Conservation (phyloP, 2,888 invertebrate species). For the Plagodis dolabraria region DNA sequence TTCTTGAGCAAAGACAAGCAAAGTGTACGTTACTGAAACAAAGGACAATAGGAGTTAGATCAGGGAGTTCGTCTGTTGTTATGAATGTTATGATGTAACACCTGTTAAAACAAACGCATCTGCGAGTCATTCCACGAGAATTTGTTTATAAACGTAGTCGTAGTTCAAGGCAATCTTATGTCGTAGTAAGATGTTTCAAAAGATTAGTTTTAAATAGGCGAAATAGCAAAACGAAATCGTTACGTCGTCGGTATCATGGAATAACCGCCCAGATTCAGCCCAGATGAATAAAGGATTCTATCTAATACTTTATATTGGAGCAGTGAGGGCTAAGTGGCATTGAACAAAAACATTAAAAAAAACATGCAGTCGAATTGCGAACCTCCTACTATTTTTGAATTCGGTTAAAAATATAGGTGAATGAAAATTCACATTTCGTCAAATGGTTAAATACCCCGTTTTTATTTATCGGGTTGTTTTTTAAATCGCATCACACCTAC, state of each 20-base stretch:
- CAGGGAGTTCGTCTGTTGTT: slow-evolving; percentile 38
- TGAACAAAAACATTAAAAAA: too few species aligned
- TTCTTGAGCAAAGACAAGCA: too few species aligned
- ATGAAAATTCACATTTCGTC: too few species aligned
- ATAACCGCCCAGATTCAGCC: neutral
- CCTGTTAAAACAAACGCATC: slow-evolving; percentile 48
- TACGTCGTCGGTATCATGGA: neutral
- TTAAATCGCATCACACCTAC: too few species aligned
- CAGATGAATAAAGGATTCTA: neutral
- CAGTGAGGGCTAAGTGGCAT: too few species aligned
- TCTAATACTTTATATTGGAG: too few species aligned
- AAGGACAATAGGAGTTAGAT: slow-evolving; percentile 21
- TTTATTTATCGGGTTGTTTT: too few species aligned
- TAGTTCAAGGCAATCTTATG: slow-evolving; percentile 19
- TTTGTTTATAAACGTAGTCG: slow-evolving; percentile 21
- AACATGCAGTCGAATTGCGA: too few species aligned
- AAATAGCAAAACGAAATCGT: neutral
- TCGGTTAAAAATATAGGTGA: too few species aligned
- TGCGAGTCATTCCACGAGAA: slow-evolving; percentile 15
- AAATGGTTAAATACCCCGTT: too few species aligned
- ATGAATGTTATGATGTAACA: slow-evolving; percentile 43
- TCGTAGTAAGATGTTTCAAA: too few species aligned
- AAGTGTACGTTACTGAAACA: slow-evolving; percentile 1
- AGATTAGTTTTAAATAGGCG: slow-evolving; percentile 1
- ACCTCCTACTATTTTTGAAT: too few species aligned